These are phyloP conservation scores for Prosopocoilus inquinatus DNA, from an alignment of 2,888 invertebrate species.

Conservation along the genomic window DNA sequence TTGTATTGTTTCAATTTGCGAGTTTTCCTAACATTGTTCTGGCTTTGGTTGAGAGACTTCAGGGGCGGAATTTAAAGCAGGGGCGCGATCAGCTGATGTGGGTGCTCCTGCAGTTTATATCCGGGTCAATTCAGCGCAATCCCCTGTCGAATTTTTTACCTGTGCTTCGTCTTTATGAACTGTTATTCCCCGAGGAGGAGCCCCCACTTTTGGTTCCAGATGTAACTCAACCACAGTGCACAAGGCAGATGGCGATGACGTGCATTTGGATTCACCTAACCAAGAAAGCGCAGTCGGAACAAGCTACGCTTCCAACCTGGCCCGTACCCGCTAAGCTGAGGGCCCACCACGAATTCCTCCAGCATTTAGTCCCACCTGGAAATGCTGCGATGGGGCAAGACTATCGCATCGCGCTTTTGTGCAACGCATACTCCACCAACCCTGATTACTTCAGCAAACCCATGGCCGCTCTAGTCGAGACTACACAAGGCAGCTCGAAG, in stretches of 20 bases:
- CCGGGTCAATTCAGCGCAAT: conserved; percentile 93
- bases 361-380: conserved; percentile 77
- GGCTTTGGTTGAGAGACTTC: conserved; percentile 72
- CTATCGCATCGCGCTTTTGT: conserved; percentile 86
- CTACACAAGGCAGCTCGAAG: conserved; percentile 59
- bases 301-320: conserved; percentile 57
- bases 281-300: conserved; percentile 89
- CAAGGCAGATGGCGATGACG: conserved; percentile 89
- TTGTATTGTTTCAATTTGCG: conserved; percentile 91
- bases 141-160: conserved; percentile 86
- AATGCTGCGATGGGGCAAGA: conserved; percentile 77
- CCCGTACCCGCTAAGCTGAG: conserved; percentile 44
- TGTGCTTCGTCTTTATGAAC: conserved; percentile 85
- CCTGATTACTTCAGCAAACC: conserved; percentile 88
- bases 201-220: conserved; percentile 88
- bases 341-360: conserved; percentile 68
- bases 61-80: conserved; percentile 71
- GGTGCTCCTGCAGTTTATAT: conserved; percentile 95
- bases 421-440: conserved; percentile 94
- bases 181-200: conserved; percentile 90
- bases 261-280: conserved; percentile 96
- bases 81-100: conserved; percentile 99
- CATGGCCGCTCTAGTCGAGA: conserved; percentile 89
- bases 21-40: conserved; percentile 90
- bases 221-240: conserved; percentile 79